phyloP scores from a whole-genome alignment of 1,140 invertebrate genomes.

The Zophobas atratus region DNA sequence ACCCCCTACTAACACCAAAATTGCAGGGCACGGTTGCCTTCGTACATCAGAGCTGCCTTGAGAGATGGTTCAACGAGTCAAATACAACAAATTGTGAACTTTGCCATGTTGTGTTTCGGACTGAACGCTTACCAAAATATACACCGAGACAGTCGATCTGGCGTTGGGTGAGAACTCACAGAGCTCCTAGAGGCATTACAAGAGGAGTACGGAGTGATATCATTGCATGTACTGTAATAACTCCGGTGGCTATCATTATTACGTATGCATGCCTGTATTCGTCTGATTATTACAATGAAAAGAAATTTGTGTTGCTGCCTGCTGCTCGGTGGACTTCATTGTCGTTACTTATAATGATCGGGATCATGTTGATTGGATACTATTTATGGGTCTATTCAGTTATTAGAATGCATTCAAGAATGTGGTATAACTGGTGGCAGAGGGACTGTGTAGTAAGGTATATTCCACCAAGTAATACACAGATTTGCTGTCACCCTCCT shows the following conservation, averaged over 20 bases:
- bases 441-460: slow-evolving; percentile 69
- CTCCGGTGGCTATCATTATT: slow-evolving; percentile 69
- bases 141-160: too few species aligned
- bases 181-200: slow-evolving; percentile 51
- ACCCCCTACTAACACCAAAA: too few species aligned
- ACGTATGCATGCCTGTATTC: slow-evolving; percentile 70
- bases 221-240: slow-evolving; percentile 68
- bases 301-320: slow-evolving; percentile 68
- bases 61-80: too few species aligned
- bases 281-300: slow-evolving; percentile 69
- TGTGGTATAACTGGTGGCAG: slow-evolving; percentile 73
- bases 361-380: slow-evolving; percentile 69
- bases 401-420: slow-evolving; percentile 69
- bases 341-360: slow-evolving; percentile 69
- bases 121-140: too few species aligned
- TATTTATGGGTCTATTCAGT: slow-evolving; percentile 70
- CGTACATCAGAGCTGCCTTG: too few species aligned
- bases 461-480: slow-evolving; percentile 56
- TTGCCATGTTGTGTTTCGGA: too few species aligned
- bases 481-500: slow-evolving; percentile 4
- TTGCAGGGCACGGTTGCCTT: too few species aligned
- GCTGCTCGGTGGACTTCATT: slow-evolving; percentile 70
- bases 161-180: neutral
- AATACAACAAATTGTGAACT: too few species aligned
- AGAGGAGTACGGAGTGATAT: slow-evolving; percentile 66